Evolutionary conservation across 1,140 invertebrate genomes (phyloP).

Genomic region (Papilio machaon): DNA sequence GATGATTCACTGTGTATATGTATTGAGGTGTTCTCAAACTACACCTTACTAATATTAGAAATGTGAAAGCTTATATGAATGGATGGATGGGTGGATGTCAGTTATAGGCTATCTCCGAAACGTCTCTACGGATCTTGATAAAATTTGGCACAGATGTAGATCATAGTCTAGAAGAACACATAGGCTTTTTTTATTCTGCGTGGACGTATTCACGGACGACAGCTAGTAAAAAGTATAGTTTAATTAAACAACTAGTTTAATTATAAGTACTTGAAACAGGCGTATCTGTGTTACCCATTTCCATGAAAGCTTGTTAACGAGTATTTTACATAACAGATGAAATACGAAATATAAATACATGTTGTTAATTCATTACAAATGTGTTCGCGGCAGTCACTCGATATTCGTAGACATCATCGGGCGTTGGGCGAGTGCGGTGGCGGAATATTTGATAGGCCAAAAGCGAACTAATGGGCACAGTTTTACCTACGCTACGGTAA

Average conservation of each 20-base stretch:
- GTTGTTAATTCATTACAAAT: conserved; percentile 26
- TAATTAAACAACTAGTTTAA: too few species aligned
- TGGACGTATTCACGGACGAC: too few species aligned
- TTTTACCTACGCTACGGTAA: conserved; percentile 39
- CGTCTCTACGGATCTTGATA: too few species aligned
- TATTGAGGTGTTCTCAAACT: background rate
- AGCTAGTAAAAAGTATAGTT: too few species aligned
- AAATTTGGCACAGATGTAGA: too few species aligned
- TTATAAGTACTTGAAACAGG: background rate
- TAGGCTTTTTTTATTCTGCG: too few species aligned
- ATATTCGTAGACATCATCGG: conserved; percentile 32
- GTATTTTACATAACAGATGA: conserved; percentile 7
- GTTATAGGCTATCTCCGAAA: too few species aligned
- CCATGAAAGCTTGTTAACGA: background rate
- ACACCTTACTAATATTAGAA: background rate
- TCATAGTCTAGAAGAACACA: too few species aligned
- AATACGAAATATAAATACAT: conserved; percentile 1
- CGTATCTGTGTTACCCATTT: background rate
- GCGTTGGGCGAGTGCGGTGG: conserved; percentile 36
- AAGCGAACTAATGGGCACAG: conserved; percentile 52
- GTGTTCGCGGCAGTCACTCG: background rate
- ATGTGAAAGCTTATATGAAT: too few species aligned
- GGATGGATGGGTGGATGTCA: too few species aligned
- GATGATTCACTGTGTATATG: background rate
- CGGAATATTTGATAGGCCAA: conserved; percentile 42